Evolutionary conservation across 2,888 invertebrate genomes (phyloP).

Genomic region (Drosophila quinaria): DNA sequence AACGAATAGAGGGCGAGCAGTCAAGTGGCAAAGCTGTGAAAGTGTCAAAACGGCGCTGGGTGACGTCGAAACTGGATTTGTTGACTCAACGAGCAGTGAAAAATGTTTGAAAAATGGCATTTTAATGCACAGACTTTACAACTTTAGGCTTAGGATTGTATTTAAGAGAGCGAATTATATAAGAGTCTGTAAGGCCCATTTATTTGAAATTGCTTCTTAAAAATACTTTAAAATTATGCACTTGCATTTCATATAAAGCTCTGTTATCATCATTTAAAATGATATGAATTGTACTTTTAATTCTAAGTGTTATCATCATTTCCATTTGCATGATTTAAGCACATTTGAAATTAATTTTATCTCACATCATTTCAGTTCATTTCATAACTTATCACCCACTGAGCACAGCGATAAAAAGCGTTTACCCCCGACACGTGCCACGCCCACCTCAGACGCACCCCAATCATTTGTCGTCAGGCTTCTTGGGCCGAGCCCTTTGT

Average conservation of each 20-base stretch:
- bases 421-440: conserved; percentile 13
- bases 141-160: conserved; percentile 13
- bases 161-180: neutral
- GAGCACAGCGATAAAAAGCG: conserved; percentile 48
- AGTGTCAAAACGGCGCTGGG: conserved; percentile 52
- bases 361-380: conserved; percentile 64
- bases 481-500: conserved; percentile 38
- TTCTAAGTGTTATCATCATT: conserved; percentile 4
- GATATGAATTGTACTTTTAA: neutral
- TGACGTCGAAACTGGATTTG: conserved; percentile 47
- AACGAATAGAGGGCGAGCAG: neutral
- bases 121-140: conserved; percentile 45
- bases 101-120: conserved; percentile 50
- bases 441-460: conserved; percentile 8
- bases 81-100: conserved; percentile 22
- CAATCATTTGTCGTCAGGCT: conserved; percentile 30
- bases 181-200: neutral
- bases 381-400: conserved; percentile 67
- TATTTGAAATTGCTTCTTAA: neutral
- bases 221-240: neutral
- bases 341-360: conserved; percentile 60
- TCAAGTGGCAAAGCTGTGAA: conserved; percentile 50
- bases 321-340: conserved; percentile 25
- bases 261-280: neutral
- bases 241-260: neutral